phyloP scores from a whole-genome alignment of 2,888 invertebrate species.

The Oxycera nigricornis region DNA sequence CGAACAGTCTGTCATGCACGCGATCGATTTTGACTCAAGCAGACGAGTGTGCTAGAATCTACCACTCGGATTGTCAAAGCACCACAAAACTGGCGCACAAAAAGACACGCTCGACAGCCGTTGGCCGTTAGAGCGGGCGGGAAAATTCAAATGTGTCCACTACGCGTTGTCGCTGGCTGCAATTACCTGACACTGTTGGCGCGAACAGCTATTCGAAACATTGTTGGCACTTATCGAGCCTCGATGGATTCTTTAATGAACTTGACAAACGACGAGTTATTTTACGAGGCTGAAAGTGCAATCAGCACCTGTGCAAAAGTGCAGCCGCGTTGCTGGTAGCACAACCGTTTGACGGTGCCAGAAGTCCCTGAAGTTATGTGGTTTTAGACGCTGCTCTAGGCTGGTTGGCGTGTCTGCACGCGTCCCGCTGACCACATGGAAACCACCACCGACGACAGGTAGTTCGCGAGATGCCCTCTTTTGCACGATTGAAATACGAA shows the following conservation, averaged over 20 bases:
- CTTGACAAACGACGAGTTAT: background rate
- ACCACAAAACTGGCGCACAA: background rate
- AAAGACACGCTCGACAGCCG: background rate
- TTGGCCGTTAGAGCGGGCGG: background rate
- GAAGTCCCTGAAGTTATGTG: background rate
- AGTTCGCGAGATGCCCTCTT: background rate
- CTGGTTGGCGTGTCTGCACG: background rate
- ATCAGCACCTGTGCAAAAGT: conserved; percentile 44
- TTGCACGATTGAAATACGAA: conserved; percentile 13
- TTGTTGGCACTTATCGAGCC: conserved; percentile 16
- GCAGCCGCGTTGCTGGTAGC: background rate
- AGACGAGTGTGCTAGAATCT: background rate
- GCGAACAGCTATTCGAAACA: conserved; percentile 39
- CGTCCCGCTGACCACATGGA: background rate
- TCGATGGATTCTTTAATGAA: conserved; percentile 19
- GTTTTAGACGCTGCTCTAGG: conserved; percentile 4
- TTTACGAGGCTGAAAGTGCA: conserved; percentile 2
- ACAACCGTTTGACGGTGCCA: background rate
- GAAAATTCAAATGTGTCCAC: conserved; percentile 36
- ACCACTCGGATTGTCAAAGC: background rate
- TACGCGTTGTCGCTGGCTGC: conserved; percentile 24
- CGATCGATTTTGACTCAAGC: conserved; percentile 27
- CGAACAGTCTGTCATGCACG: conserved; percentile 47
- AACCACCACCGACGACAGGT: background rate
- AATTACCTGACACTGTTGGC: conserved; percentile 34